Conservation (phyloP, 2,888 invertebrate species). For the Onchidella celtica region DNA sequence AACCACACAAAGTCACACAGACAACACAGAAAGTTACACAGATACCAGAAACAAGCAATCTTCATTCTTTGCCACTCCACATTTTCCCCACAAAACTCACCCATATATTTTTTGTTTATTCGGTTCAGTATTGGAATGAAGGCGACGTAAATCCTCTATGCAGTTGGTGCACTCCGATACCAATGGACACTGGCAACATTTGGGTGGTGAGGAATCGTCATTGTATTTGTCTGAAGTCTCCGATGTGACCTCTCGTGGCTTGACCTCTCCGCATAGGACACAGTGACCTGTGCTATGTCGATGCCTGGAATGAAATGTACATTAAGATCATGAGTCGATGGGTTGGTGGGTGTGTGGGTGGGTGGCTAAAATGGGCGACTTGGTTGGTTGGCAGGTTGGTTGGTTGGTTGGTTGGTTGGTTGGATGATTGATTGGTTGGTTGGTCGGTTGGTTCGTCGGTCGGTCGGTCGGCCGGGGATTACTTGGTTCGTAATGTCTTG, state of each 20-base stretch:
- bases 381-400: too few species aligned
- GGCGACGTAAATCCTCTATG: not conserved
- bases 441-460: too few species aligned
- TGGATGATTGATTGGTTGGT: too few species aligned
- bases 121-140: not conserved
- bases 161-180: slow-evolving; percentile 32
- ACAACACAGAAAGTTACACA: not conserved
- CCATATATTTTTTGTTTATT: slow-evolving; percentile 32
- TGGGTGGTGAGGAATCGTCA: not conserved
- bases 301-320: slow-evolving; percentile 5
- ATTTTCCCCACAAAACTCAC: slow-evolving; percentile 20
- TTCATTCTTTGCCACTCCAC: too few species aligned
- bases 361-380: too few species aligned
- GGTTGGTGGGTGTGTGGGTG: too few species aligned
- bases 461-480: too few species aligned
- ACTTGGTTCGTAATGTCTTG: too few species aligned
- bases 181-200: slow-evolving; percentile 35
- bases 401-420: too few species aligned
- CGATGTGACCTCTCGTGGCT: not conserved
- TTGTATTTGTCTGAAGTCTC: slow-evolving; percentile 1
- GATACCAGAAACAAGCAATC: not conserved
- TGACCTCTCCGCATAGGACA: slow-evolving; percentile 33
- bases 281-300: slow-evolving; percentile 1
- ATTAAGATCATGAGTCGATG: too few species aligned
- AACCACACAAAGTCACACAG: slow-evolving; percentile 5